These are phyloP conservation scores for Lobophora halterata DNA, from an alignment of 2,888 invertebrate genomes.

Conservation along the genomic window DNA sequence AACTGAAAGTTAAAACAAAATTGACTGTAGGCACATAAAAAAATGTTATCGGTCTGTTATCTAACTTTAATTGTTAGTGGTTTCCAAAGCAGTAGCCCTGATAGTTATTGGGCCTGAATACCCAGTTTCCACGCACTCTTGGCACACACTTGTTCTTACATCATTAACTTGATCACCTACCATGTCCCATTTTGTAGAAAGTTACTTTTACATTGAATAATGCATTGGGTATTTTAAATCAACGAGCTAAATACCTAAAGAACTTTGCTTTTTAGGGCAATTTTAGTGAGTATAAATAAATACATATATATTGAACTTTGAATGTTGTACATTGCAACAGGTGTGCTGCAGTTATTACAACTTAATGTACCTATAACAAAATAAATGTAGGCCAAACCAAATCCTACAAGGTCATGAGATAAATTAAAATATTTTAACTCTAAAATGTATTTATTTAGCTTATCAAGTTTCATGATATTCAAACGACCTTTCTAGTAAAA, in stretches of 20 bases:
- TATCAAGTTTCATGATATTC: constrained; percentile 8
- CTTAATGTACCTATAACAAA: too few species aligned
- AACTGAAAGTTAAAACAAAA: too few species aligned
- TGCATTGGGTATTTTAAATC: too few species aligned
- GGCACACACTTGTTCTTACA: constrained; percentile 30
- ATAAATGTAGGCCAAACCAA: too few species aligned
- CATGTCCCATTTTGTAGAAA: constrained; percentile 25
- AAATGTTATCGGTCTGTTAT: constrained; percentile 11
- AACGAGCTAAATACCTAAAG: too few species aligned
- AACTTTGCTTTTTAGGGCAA: too few species aligned
- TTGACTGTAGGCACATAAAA: too few species aligned
- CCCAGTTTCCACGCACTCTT: constrained; percentile 22
- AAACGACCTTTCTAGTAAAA: constrained; percentile 9
- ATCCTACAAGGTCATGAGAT: too few species aligned
- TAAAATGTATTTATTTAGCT: constrained; percentile 9
- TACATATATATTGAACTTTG: too few species aligned
- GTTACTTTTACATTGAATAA: constrained; percentile 9
- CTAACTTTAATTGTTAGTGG: constrained; percentile 41
- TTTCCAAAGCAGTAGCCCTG: constrained; percentile 38
- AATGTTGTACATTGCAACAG: too few species aligned
- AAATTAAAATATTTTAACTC: neutral
- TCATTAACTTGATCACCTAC: constrained; percentile 32
- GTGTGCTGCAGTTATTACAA: too few species aligned
- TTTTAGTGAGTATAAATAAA: too few species aligned
- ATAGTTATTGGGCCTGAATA: constrained; percentile 40